Evolutionary conservation across 2,113 vertebrate genomes (phyloP), one percentile per base, ranked within the genome.

Genomic region (Ramphastos sulfuratus): DNA sequence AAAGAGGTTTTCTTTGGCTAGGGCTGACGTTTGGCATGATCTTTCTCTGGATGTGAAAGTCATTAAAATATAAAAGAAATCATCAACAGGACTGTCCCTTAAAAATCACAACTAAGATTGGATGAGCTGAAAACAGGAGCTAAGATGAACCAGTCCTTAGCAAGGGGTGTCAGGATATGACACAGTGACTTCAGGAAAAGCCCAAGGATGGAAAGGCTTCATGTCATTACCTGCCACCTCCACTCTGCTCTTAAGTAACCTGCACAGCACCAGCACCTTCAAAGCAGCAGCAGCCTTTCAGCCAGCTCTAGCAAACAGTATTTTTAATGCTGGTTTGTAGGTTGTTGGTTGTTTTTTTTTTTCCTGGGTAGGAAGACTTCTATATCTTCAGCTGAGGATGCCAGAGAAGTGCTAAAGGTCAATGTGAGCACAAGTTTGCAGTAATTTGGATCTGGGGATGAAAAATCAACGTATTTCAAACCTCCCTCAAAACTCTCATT

Each of bases 1-100:
- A 44, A 78, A 87, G 56, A 84, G 39, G 65, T 81, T 92, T 95
- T 88, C 25, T 81, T 94, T 93, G 88, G 80, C 89, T 75, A 27
- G 24, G 15, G 21, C 25, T 81, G 46, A 31, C 2, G 7, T 55
- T 78, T 92, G 71, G 65, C 61, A 9, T 69, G 84, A 39, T 78
- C 52, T 69, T 75, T 58, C 55, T 91, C 82, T 69, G 33, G 48
- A 28, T 39, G 67, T 48, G 30, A 60, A 20, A 59, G 28, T 7
- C 70, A 58, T 82, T 72, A 6, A 12, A 52, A 52, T 81, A 72
- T 44, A 63, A 64, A 54, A 82, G 70, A 52, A 37, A 33, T 10
- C 59, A 58, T 44, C 46, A 87, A n/a, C 18, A 37, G 20, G 16
- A 93, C 56, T 2, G 4, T 44, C 65, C 73, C 73, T 82, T 28